Evolutionary conservation across 2,113 vertebrate species (phyloP).

Genomic region (Grammomys dolichurus): DNA sequence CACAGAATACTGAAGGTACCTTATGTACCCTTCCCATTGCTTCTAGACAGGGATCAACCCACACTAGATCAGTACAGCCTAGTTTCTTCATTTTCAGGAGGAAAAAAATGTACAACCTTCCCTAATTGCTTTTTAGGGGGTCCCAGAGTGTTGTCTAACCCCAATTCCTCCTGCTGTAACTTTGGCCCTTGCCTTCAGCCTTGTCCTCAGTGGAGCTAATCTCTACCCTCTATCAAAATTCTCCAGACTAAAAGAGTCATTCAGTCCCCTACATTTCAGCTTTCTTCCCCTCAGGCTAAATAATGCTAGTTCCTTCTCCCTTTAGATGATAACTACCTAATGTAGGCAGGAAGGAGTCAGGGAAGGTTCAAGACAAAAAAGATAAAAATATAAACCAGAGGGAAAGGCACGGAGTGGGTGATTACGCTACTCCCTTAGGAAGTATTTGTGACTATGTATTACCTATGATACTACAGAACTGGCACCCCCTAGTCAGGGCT

Average conservation of each 20-base stretch:
- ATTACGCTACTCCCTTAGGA: not conserved
- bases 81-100: conserved; percentile 21
- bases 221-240: conserved; percentile 51
- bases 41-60: conserved; percentile 44
- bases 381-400: conserved; percentile 50
- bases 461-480: not conserved
- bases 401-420: not conserved
- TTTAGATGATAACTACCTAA: conserved; percentile 38
- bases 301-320: conserved; percentile 1
- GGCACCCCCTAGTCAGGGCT: conserved; percentile 1
- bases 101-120: conserved; percentile 1
- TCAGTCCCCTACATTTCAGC: not conserved
- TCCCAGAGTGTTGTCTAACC: conserved; percentile 58
- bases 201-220: conserved; percentile 42
- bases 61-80: not conserved
- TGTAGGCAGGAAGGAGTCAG: not conserved
- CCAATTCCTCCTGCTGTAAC: conserved; percentile 53
- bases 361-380: conserved; percentile 51
- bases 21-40: not conserved
- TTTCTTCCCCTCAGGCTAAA: conserved; percentile 55
- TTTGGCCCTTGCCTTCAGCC: conserved; percentile 58
- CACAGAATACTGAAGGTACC: not conserved
- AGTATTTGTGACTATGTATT: no score
- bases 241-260: conserved; percentile 3
- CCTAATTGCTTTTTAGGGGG: not conserved